A percentile compares a stretch with the other conserved stretches of the same genome.
Conservation (phyloP, 2,888 invertebrate genomes). For the Leucophenga montana region DNA sequence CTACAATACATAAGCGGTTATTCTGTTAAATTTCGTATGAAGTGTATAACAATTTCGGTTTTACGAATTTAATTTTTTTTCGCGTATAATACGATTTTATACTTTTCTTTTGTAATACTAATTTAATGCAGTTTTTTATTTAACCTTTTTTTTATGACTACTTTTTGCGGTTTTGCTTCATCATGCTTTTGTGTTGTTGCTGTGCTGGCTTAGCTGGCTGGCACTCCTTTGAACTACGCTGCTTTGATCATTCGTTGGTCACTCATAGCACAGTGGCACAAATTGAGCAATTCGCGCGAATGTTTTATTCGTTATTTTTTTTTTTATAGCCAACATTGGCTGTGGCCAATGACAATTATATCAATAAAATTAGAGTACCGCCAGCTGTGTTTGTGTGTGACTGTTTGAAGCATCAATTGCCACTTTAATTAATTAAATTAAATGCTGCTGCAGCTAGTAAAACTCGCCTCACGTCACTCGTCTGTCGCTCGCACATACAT, state of each 20-base stretch:
- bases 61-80: slow-evolving; percentile 54
- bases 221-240: slow-evolving; percentile 31
- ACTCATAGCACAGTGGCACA: slow-evolving; percentile 8
- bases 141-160: background rate
- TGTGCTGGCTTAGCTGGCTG: background rate
- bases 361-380: slow-evolving; percentile 8
- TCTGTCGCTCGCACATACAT: background rate
- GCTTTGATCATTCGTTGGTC: slow-evolving; percentile 33
- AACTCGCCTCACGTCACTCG: too few relatives aligned
- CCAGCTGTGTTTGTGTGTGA: background rate
- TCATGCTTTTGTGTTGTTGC: slow-evolving; percentile 27
- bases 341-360: slow-evolving; percentile 14
- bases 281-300: slow-evolving; percentile 17
- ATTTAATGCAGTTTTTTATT: slow-evolving; percentile 18
- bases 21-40: slow-evolving; percentile 21
- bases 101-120: slow-evolving; percentile 5
- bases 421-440: slow-evolving; percentile 63
- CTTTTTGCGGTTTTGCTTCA: slow-evolving; percentile 23
- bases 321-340: slow-evolving; percentile 46
- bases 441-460: slow-evolving; percentile 37
- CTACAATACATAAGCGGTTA: too few relatives aligned
- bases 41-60: slow-evolving; percentile 30
- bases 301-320: slow-evolving; percentile 67
- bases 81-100: background rate
- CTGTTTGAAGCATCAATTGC: slow-evolving; percentile 19